These are phyloP conservation scores for Yoshiicerus persimilis DNA, from an alignment of 1,140 invertebrate genomes.

Conservation along the genomic window DNA sequence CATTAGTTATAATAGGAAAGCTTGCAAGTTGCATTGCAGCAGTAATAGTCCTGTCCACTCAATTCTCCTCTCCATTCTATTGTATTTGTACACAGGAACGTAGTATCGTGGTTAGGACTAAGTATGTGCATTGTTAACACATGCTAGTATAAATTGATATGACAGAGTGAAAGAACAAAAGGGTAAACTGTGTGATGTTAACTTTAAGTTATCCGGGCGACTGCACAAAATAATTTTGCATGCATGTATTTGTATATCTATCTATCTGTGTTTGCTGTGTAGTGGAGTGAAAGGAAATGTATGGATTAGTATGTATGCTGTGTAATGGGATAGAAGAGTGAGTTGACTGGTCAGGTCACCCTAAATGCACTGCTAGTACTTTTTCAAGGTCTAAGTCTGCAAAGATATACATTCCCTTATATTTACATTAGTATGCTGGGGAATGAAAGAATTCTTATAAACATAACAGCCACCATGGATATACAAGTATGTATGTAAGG, in stretches of 20 bases:
- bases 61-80: neutral
- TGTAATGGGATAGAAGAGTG: constrained; percentile 21
- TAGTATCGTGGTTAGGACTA: neutral
- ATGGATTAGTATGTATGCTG: neutral
- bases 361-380: neutral
- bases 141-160: neutral
- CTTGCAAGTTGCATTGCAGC: neutral
- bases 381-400: neutral
- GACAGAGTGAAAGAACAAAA: neutral
- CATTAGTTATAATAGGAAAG: neutral
- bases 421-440: neutral
- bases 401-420: neutral
- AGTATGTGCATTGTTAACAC: too few relatives aligned
- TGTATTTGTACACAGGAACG: too few relatives aligned
- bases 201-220: neutral
- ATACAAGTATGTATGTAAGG: neutral
- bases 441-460: neutral
- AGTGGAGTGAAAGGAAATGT: neutral
- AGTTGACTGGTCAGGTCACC: constrained; percentile 17
- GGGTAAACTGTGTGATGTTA: neutral
- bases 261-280: neutral
- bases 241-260: neutral
- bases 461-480: neutral
- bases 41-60: neutral
- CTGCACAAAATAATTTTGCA: constrained; percentile 25